A percentile compares a stretch with the other conserved stretches of the same genome.
Conservation (phyloP, 2,113 vertebrate species). For the Gnathonemus longibarbis region DNA sequence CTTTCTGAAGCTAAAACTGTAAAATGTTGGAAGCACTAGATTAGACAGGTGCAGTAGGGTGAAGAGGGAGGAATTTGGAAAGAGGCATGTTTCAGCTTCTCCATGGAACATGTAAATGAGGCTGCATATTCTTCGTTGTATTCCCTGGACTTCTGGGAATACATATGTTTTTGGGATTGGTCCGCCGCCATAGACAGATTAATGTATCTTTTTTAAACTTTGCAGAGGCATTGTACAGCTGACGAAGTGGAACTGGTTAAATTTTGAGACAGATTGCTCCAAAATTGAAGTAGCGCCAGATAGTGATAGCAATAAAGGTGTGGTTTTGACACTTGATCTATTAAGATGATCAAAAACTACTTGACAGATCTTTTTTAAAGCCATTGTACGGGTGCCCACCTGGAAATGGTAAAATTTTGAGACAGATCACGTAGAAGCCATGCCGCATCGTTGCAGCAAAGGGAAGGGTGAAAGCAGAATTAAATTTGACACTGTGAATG, state of each 20-base stretch:
- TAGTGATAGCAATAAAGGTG: not conserved
- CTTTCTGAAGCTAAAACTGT: not conserved
- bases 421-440: not conserved
- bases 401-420: not conserved
- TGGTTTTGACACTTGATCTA: no score
- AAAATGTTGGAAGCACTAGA: not conserved
- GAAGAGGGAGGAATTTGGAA: not conserved
- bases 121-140: not conserved
- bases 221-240: not conserved
- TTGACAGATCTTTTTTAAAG: not conserved
- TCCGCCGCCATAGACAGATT: not conserved
- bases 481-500: not conserved
- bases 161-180: not conserved
- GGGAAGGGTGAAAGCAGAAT: not conserved
- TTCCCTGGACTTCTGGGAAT: not conserved
- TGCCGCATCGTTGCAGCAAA: not conserved
- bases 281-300: not conserved
- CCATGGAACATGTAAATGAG: not conserved
- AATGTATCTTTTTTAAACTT: not conserved
- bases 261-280: not conserved
- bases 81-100: not conserved
- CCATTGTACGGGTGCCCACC: not conserved
- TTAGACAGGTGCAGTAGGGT: not conserved
- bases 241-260: not conserved
- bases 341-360: not conserved